Evolutionary conservation across 2,888 invertebrate genomes (phyloP).

Genomic region (Morpho deidamia): DNA sequence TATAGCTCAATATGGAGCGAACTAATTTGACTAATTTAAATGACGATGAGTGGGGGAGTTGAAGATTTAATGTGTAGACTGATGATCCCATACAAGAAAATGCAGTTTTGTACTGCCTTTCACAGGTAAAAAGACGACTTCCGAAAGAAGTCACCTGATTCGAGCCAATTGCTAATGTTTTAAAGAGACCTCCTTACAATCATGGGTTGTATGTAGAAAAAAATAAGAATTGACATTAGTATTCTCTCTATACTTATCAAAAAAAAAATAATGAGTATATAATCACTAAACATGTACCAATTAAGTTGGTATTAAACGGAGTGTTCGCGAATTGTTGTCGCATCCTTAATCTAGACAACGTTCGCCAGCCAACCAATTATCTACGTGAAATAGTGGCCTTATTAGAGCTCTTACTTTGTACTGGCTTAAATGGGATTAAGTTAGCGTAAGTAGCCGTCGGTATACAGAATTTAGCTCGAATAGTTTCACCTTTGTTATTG

Average conservation of each 20-base stretch:
- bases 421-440: constrained; percentile 62
- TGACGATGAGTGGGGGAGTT: no score
- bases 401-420: constrained; percentile 69
- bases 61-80: no score
- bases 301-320: constrained; percentile 31
- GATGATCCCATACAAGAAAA: no score
- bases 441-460: constrained; percentile 55
- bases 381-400: constrained; percentile 68
- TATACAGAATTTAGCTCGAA: constrained; percentile 39
- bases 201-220: no score
- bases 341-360: constrained; percentile 47
- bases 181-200: no score
- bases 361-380: constrained; percentile 66
- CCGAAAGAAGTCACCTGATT: no score
- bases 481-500: constrained; percentile 16
- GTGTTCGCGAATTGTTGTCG: constrained; percentile 39
- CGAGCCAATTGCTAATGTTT: no score
- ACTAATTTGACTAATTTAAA: no score
- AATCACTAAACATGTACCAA: constrained; percentile 1
- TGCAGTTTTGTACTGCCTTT: no score
- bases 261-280: neutral
- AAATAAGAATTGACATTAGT: no score
- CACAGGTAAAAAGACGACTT: no score
- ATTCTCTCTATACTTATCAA: neutral
- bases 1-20: no score